Evolutionary conservation across 2,113 vertebrate species (phyloP), one percentile per base, ranked within the genome.

Genomic region (Himantopus leucocephalus): DNA sequence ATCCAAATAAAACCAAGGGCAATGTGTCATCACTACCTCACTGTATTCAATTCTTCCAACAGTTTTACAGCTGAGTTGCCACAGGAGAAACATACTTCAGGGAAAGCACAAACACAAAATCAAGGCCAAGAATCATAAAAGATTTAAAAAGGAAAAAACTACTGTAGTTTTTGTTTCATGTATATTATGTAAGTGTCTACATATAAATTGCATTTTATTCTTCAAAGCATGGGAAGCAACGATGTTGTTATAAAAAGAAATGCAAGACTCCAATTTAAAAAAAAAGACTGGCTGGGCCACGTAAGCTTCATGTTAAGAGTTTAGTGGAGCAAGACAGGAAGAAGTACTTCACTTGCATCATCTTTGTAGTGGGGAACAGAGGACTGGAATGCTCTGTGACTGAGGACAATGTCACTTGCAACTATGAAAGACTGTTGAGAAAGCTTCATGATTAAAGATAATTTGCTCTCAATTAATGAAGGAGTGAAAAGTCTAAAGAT

Each of bases 291-390:
- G 18, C 23, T 92, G 21, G 59, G 20, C 20, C 34, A 76, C 22
- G 30, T 16, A 62, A 55, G 17, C 26, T 55, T 80, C 35, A 60
- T 6, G 6, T 29, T 41, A 66, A 48, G 32, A 50, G 30, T 39
- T 84, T 19, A 60, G 14, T 12, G 16, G 32, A 88, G 37, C 45
- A 59, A 74, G 30, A 48, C 9, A 58, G 30, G 26, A 90, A 41
- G 26, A 45, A 92, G 9, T 35, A 78, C 5, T 75, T 64, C 15
- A n/a, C n/a, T 85, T 48, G 39, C 24, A 66, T n/a, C 9, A 56
- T 45, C 17, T 74, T 58, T 8, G 2, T 3, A 53, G 6, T 0
- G 2, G 19, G 27, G 22, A 92, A 39, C 0, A 78, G 50, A 35
- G 18, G 15, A 53, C 21, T 39, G 39, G 27, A 80, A 72, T 39